Base-by-base conservation (phyloP, 2,888 invertebrate genomes). In the Hoplodrina blanda region DNA sequence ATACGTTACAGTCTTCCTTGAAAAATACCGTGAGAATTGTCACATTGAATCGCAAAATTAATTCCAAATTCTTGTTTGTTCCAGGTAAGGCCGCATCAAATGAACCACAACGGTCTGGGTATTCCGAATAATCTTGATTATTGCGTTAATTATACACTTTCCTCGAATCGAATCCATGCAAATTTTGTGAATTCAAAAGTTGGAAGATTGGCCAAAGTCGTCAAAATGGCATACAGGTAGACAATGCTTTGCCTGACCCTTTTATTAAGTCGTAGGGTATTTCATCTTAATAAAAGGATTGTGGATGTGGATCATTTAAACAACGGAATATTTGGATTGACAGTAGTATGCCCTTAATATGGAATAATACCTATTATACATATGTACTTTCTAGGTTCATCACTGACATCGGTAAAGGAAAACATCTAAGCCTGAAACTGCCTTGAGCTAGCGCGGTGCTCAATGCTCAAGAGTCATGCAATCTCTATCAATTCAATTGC, bases 11-110 rank as follows among this genome's bases (percentile, higher is more conserved):
- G 4, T 46, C 13, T 73, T 41, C 37, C 30, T 0, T 8, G 60
- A 44, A 60, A 57, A 17, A 15, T 1, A 53, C 46, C 57, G 57
- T 71, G 71, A 59, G 60, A 63, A 74, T 49, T 56, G 65, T 60
- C 20, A 59, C 54, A 56, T 1, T 61, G 49, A 62, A 73, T 46
- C 25, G 19, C 65, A 54, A 72, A 66, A 64, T 59, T 71, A 33
- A 78, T 76, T 59, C 15, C 33, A 2, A 56, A 57, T 52, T 68
- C 41, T 59, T 66, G 44, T 75, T 87, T 85, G 84, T 87, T 87
- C 63, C 86, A 87, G 87, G 87, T 88, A 87, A 82, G 69, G 50
- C 55, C 54, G 11, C 68, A 57, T 64, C 64, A 59, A 73, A 69
- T 68, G 44, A 52, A 62, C 67, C 67, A 17, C 62, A 61, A 54